Evolutionary conservation across 2,113 vertebrate genomes (phyloP).

Genomic region (Pluvianellus socialis): DNA sequence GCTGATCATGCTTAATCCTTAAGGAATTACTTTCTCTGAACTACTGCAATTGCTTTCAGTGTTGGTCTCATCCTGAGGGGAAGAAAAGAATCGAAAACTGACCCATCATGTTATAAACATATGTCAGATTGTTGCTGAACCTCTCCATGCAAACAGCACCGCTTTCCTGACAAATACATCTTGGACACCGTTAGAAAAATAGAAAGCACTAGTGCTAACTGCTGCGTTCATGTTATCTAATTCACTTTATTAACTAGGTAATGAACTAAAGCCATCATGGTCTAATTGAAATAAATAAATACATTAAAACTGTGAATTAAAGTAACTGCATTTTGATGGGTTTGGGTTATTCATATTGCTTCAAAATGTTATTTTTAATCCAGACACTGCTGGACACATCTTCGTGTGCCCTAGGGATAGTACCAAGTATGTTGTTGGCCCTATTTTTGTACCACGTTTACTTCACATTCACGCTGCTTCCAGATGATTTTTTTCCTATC

Average conservation of each 20-base stretch:
- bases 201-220: neutral
- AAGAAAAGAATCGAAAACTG: neutral
- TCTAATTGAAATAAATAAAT: slow-evolving; percentile 52
- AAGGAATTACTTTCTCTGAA: neutral
- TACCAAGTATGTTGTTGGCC: neutral
- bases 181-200: neutral
- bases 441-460: slow-evolving; percentile 44
- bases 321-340: slow-evolving; percentile 42
- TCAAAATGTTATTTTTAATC: slow-evolving; percentile 39
- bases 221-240: neutral
- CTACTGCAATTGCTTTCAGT: neutral
- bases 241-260: slow-evolving; percentile 53
- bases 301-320: slow-evolving; percentile 19
- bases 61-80: neutral
- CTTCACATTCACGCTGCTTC: neutral
- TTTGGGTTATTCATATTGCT: slow-evolving; percentile 22
- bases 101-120: neutral
- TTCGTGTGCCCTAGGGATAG: slow-evolving; percentile 10
- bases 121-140: neutral
- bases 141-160: neutral
- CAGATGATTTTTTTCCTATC: neutral
- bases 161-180: neutral
- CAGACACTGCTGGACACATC: slow-evolving; percentile 1
- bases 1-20: neutral
- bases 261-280: slow-evolving; percentile 19